A percentile compares a stretch with the other conserved stretches of the same genome.
Evolutionary conservation across 2,113 vertebrate genomes (phyloP).

Genomic region (Chiloscyllium plagiosum): DNA sequence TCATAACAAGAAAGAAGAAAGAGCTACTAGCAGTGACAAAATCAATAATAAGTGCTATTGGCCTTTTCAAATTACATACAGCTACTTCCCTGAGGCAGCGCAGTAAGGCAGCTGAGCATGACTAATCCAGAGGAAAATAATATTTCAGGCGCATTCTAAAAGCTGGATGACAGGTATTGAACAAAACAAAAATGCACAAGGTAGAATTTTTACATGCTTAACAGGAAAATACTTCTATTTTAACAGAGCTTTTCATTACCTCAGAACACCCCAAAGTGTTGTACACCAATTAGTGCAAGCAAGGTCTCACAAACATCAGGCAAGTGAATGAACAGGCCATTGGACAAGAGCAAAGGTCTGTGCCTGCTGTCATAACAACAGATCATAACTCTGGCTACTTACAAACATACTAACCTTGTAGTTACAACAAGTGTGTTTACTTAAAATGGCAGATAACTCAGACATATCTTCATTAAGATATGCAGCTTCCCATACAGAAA

Average conservation of each 20-base stretch:
- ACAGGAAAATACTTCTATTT: not conserved
- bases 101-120: not conserved
- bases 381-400: no score
- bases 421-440: no score
- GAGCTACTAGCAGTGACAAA: not conserved
- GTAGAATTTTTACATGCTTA: not conserved
- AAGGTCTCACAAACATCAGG: not conserved
- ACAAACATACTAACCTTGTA: no score
- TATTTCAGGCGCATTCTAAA: not conserved
- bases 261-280: not conserved
- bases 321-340: not conserved
- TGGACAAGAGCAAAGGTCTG: no score
- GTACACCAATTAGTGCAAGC: not conserved
- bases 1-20: not conserved
- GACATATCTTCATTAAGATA: no score
- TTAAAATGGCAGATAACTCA: no score
- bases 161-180: not conserved
- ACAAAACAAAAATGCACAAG: not conserved
- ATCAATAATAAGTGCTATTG: not conserved
- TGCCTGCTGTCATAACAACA: no score
- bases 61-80: not conserved
- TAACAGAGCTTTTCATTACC: not conserved
- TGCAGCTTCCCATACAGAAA: no score
- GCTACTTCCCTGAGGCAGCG: not conserved
- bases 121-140: not conserved